Base-by-base conservation (phyloP, 1,140 invertebrate species). In the Magallana gigas region DNA sequence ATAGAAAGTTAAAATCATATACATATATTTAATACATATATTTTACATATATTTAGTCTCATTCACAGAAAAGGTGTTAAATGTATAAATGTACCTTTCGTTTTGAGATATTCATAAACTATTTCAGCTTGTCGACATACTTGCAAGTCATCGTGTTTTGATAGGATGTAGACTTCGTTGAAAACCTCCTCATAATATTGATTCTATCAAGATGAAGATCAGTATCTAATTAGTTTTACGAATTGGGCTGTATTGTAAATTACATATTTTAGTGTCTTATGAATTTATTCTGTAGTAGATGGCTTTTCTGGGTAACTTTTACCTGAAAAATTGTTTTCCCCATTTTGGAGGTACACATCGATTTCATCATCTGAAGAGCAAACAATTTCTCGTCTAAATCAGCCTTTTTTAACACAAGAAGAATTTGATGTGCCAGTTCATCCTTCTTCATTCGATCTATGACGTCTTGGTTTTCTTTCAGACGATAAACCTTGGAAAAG, bases 391-490 rank as follows among this genome's bases (percentile, higher is more conserved):
- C 68, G 12, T 71, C 68, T 29, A 29, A 8, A 71, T 71, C 68
- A 23, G 68, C 68, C 23, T 23, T 71, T 71, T 71, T 23, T 23
- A 71, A 71, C 23, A 71, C 36, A 71, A 29, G 23, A 23, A 71
- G 23, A 71, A 71, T 71, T 11, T 71, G 68, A 29, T 29, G 18
- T 4, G 68, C 23, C 23, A 71, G 68, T 3, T 71, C 68, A 29
- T 71, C 68, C 1, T 71, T 71, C 9, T 71, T 71, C 23, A 71
- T 71, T 71, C 23, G 23, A 36, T 71, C 68, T 8, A 84, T 84
- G 59, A 84, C 64, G 18, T 84, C 48, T 84, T 64, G 57, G 59
- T 84, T 84, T 62, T 84, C 59, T 59, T 84, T 64, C 48, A 84
- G 59, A 48, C 18, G 36, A 29, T 64, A 84, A 8, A 84, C 59